Conservation (phyloP, 2,888 invertebrate species). For the Cantharis flavilabris region DNA sequence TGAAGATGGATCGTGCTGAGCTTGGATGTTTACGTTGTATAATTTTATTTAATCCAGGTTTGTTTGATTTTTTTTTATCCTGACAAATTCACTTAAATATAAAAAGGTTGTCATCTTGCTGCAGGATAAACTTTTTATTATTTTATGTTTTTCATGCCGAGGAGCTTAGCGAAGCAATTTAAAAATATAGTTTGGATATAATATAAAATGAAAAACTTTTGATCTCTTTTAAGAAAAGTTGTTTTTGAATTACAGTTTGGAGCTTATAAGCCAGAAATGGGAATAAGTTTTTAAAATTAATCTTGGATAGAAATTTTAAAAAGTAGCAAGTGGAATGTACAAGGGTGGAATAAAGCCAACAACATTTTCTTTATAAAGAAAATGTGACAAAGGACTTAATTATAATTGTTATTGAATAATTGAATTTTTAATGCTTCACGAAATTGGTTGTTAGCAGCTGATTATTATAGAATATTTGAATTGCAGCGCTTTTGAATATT, state of each 20-base stretch:
- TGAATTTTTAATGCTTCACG: not conserved
- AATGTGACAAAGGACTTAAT: not conserved
- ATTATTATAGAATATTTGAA: too few relatives aligned
- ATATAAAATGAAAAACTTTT: not conserved
- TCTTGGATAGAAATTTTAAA: not conserved
- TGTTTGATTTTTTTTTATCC: constrained; percentile 16
- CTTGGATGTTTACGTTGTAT: constrained; percentile 92
- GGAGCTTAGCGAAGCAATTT: not conserved
- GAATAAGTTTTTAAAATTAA: not conserved
- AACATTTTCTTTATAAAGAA: not conserved
- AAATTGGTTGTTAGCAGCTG: too few relatives aligned
- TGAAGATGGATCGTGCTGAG: constrained; percentile 94
- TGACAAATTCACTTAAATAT: not conserved
- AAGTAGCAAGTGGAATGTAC: not conserved
- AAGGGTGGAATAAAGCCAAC: not conserved
- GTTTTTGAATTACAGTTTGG: not conserved
- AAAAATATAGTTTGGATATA: not conserved
- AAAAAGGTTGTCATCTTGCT: too few relatives aligned
- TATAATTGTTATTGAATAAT: not conserved
- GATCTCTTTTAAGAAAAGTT: not conserved
- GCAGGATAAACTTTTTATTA: not conserved
- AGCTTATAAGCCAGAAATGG: not conserved
- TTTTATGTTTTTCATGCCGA: not conserved
- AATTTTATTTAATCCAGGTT: constrained; percentile 94
- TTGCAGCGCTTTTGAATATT: too few relatives aligned